A percentile compares a stretch with the other conserved stretches of the same genome.
These are phyloP conservation scores for Orchesella cincta DNA, from an alignment of 1,140 invertebrate genomes.

Conservation along the genomic window DNA sequence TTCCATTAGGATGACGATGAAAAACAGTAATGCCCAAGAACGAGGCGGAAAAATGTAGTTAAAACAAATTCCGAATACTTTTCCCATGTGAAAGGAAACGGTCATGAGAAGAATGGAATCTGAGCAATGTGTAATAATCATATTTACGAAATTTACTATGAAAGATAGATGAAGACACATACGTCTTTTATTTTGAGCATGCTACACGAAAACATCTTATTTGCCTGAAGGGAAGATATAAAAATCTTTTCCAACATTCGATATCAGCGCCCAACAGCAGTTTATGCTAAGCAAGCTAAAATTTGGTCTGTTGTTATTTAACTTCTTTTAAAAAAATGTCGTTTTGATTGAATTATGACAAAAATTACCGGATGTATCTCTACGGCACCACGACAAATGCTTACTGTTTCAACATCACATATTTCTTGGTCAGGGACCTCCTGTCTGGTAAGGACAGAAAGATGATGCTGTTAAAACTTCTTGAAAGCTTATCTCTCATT, in stretches of 20 bases:
- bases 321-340: background rate
- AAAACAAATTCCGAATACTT: too few relatives aligned
- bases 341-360: background rate
- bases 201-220: background rate
- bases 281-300: background rate
- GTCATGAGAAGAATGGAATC: background rate
- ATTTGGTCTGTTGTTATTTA: background rate
- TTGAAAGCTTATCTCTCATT: background rate
- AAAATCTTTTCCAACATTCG: too few relatives aligned
- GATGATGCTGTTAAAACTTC: background rate
- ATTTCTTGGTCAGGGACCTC: background rate
- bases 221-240: too few relatives aligned
- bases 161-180: background rate
- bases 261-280: background rate
- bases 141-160: background rate
- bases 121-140: constrained; percentile 2
- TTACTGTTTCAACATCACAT: background rate
- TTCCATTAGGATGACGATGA: too few relatives aligned
- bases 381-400: background rate
- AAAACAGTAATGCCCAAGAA: too few relatives aligned
- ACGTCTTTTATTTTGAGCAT: background rate
- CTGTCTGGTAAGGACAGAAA: background rate
- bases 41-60: too few relatives aligned
- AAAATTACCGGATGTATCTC: background rate
- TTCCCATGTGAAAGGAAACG: background rate